phyloP scores from a whole-genome alignment of 2,113 vertebrate genomes.

The Macrotus californicus region DNA sequence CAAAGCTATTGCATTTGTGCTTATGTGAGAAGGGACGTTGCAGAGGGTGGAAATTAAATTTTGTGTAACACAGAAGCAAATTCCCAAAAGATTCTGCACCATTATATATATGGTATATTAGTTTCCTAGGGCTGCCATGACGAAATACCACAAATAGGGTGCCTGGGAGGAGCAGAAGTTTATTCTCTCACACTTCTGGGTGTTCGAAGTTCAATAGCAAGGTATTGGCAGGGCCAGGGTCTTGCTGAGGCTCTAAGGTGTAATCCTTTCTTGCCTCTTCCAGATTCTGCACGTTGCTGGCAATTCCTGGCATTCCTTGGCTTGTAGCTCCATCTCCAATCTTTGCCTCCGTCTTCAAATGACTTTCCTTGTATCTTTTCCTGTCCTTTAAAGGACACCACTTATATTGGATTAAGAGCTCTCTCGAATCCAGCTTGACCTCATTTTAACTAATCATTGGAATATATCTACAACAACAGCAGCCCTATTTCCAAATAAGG shows the following conservation, averaged over 20 bases:
- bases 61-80: constrained; percentile 48
- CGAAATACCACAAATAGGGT: neutral
- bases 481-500: neutral
- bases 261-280: neutral
- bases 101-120: neutral
- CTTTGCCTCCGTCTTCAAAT: neutral
- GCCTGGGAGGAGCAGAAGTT: neutral
- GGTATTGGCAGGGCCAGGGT: neutral
- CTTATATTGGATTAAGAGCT: neutral
- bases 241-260: neutral
- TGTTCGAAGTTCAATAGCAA: neutral
- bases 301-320: no score
- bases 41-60: constrained; percentile 57
- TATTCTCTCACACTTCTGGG: neutral
- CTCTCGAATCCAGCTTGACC: neutral
- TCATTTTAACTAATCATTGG: neutral
- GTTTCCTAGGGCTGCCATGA: neutral
- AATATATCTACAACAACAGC: neutral
- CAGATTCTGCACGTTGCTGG: neutral
- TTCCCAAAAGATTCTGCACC: constrained; percentile 13
- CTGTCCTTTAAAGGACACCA: neutral
- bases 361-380: neutral
- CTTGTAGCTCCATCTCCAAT: no score
- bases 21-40: constrained; percentile 50
- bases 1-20: constrained; percentile 41